These are phyloP conservation scores for Tamandua tetradactyla DNA, from an alignment of 2,797 vertebrate species.

Conservation along the genomic window DNA sequence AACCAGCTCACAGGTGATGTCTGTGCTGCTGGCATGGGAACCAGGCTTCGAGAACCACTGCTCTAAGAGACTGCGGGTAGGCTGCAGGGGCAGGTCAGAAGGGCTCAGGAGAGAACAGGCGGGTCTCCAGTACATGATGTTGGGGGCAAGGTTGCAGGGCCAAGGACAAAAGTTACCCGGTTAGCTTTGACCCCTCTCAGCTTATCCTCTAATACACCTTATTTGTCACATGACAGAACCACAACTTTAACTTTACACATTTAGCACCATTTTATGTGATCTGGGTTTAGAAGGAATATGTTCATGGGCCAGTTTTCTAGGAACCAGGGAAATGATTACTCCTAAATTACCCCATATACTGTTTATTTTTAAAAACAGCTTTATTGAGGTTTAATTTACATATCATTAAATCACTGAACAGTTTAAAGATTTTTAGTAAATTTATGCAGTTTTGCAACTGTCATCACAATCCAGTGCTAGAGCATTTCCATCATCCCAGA, in stretches of 20 bases:
- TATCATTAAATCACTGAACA: constrained; percentile 32
- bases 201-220: not conserved
- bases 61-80: not conserved
- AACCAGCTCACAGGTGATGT: not conserved
- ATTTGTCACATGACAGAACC: not conserved
- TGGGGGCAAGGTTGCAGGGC: not conserved
- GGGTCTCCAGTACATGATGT: not conserved
- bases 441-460: not conserved
- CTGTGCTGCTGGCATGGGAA: not conserved
- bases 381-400: constrained; percentile 49
- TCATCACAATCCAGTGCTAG: not conserved
- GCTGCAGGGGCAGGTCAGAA: not conserved
- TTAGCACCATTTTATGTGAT: constrained; percentile 34
- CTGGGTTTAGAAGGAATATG: constrained; percentile 40
- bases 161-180: not conserved
- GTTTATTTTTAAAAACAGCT: not conserved
- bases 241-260: not conserved
- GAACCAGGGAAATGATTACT: constrained; percentile 43
- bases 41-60: not conserved
- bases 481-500: not conserved
- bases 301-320: constrained; percentile 39
- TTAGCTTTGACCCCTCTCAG: not conserved
- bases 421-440: constrained; percentile 34
- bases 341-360: constrained; percentile 18
- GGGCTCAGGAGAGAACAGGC: not conserved